Conservation (phyloP, 2,797 vertebrate species). For the Acridotheres tristis region DNA sequence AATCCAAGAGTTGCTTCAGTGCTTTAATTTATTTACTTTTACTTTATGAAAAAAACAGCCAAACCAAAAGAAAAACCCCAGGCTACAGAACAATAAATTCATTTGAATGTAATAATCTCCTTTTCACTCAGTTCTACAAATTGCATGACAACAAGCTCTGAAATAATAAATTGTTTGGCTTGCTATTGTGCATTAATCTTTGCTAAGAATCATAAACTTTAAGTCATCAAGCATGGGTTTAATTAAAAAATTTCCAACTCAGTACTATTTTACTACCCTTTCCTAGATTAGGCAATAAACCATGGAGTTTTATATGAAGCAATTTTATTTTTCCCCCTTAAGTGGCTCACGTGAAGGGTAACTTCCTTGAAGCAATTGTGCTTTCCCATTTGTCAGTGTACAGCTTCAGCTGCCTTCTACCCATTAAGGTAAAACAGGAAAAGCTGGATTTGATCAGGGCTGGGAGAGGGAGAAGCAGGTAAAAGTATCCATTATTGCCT, state of each 20-base stretch:
- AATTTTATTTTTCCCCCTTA: conserved; percentile 37
- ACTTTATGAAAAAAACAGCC: neutral
- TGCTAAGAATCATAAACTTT: conserved; percentile 44
- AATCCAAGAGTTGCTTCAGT: neutral
- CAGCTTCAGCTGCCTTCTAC: neutral
- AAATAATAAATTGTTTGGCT: conserved; percentile 56
- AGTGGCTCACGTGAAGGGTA: neutral
- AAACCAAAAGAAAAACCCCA: neutral
- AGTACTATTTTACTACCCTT: conserved; percentile 33
- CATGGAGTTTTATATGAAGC: conserved; percentile 29
- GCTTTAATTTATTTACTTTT: conserved; percentile 25
- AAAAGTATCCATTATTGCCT: neutral
- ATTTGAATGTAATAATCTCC: conserved; percentile 58
- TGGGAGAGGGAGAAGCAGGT: neutral
- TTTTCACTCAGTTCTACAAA: conserved; percentile 61
- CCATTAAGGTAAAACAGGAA: neutral
- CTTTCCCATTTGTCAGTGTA: neutral
- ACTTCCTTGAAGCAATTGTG: neutral
- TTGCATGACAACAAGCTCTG: conserved; percentile 39
- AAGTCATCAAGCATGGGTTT: conserved; percentile 30
- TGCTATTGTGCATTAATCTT: conserved; percentile 61
- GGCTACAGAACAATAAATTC: conserved; percentile 56
- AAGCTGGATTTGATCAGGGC: neutral
- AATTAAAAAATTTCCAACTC: conserved; percentile 62
- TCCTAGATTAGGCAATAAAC: conserved; percentile 13